Percentiles rank a stretch among this genome's conserved stretches.
Evolutionary conservation across 1,140 invertebrate genomes (phyloP).

Genomic region (Chrysopa pallens): DNA sequence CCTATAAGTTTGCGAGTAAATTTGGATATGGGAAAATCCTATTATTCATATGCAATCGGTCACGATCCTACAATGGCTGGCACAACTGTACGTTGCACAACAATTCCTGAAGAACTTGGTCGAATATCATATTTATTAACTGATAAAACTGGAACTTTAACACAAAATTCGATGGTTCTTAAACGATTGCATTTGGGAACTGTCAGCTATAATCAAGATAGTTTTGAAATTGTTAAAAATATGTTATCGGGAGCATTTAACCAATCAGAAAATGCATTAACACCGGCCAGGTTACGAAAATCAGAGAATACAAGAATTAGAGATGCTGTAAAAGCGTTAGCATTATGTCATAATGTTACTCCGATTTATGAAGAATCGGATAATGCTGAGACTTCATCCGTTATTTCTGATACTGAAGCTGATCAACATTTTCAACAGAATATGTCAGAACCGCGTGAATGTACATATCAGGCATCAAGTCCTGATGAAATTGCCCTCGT

Average conservation of each 20-base stretch:
- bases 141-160: conserved; percentile 97
- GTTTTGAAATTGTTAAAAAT: conserved; percentile 39
- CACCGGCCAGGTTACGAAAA: conserved; percentile 18
- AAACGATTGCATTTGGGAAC: conserved; percentile 86
- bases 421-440: conserved; percentile 36
- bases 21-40: conserved; percentile 95
- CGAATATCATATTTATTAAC: conserved; percentile 88
- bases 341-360: conserved; percentile 97
- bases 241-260: not conserved
- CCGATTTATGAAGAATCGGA: conserved; percentile 71
- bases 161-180: conserved; percentile 98
- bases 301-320: conserved; percentile 63
- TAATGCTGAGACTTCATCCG: conserved; percentile 27
- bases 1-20: conserved; percentile 96
- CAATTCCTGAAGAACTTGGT: conserved; percentile 96
- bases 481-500: conserved; percentile 86
- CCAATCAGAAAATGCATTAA: not conserved
- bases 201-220: conserved; percentile 69
- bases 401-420: conserved; percentile 46
- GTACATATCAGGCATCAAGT: conserved; percentile 70
- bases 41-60: conserved; percentile 94
- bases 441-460: conserved; percentile 11
- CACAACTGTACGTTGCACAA: conserved; percentile 95
- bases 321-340: conserved; percentile 86
- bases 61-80: conserved; percentile 81